Percentiles rank a stretch among this genome's conserved stretches.
These are phyloP conservation scores for Lagopus leucura DNA, from an alignment of 2,113 vertebrate species.

Conservation along the genomic window DNA sequence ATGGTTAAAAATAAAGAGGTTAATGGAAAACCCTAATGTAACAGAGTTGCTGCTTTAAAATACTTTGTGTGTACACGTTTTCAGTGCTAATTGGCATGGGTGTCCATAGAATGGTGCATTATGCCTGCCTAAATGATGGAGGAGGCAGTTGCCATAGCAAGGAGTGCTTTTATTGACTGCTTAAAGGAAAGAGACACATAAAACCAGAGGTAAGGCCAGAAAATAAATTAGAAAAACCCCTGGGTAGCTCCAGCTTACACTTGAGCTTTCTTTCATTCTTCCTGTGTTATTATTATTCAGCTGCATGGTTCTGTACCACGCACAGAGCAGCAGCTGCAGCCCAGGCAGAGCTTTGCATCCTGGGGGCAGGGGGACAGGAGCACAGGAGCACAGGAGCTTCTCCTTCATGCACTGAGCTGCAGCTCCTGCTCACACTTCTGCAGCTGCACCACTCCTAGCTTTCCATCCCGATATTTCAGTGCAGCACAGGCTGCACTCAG, in stretches of 20 bases:
- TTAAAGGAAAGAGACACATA: conserved; percentile 57
- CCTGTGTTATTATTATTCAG: neutral
- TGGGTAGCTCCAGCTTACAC: conserved; percentile 43
- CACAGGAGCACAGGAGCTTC: too few species aligned
- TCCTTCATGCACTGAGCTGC: too few species aligned
- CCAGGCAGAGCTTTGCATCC: neutral
- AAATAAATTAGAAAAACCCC: conserved; percentile 55
- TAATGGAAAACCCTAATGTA: neutral
- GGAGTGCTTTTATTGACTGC: conserved; percentile 66
- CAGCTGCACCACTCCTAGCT: neutral
- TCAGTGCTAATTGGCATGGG: neutral
- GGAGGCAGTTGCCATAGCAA: conserved; percentile 64
- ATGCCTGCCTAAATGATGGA: neutral
- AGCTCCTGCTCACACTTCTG: neutral
- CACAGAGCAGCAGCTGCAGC: conserved; percentile 33
- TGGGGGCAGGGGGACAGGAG: too few species aligned
- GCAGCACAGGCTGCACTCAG: neutral
- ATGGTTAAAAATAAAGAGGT: neutral
- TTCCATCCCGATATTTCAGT: neutral
- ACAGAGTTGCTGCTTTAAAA: neutral
- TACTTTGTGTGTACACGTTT: neutral
- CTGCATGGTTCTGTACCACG: neutral
- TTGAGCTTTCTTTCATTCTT: neutral
- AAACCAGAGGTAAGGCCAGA: conserved; percentile 59
- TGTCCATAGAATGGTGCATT: neutral